Percentiles rank a stretch among this genome's conserved stretches.
These are phyloP conservation scores for Archocentrus centrarchus DNA, from an alignment of 2,113 vertebrate genomes.

Conservation along the genomic window DNA sequence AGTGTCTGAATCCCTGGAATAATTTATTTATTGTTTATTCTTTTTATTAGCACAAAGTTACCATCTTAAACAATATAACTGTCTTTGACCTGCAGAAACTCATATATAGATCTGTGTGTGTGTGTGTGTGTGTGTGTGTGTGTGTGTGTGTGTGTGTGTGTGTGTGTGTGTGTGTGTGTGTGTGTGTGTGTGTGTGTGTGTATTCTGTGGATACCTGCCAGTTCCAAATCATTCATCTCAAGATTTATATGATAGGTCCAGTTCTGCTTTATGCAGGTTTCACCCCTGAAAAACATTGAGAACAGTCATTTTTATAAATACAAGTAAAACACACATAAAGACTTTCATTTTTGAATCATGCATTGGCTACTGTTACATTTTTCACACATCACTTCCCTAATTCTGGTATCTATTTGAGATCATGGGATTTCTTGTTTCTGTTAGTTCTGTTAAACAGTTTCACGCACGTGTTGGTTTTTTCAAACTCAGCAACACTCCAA, in stretches of 20 bases:
- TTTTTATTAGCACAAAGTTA: not conserved
- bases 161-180: no score
- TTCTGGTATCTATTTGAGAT: not conserved
- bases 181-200: no score
- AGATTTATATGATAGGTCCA: slow-evolving; percentile 58
- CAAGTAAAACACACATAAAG: fast-evolving
- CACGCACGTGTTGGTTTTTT: not conserved
- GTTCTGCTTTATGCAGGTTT: slow-evolving; percentile 32
- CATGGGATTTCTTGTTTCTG: slow-evolving; percentile 8
- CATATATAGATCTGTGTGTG: not conserved
- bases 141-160: no score
- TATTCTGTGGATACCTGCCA: slow-evolving; percentile 52
- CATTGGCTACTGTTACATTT: not conserved
- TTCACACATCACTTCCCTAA: slow-evolving; percentile 26
- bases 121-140: no score
- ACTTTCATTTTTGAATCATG: not conserved
- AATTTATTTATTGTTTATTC: not conserved
- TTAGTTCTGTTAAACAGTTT: not conserved
- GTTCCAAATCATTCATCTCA: slow-evolving; percentile 47
- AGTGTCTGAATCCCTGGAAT: not conserved
- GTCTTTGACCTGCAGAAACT: not conserved
- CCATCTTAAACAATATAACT: not conserved
- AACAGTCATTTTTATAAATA: not conserved
- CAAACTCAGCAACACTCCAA: not conserved
- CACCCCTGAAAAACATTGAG: slow-evolving; percentile 37